Evolutionary conservation across 2,888 invertebrate genomes (phyloP).

Genomic region (Notocelia uddmanniana): DNA sequence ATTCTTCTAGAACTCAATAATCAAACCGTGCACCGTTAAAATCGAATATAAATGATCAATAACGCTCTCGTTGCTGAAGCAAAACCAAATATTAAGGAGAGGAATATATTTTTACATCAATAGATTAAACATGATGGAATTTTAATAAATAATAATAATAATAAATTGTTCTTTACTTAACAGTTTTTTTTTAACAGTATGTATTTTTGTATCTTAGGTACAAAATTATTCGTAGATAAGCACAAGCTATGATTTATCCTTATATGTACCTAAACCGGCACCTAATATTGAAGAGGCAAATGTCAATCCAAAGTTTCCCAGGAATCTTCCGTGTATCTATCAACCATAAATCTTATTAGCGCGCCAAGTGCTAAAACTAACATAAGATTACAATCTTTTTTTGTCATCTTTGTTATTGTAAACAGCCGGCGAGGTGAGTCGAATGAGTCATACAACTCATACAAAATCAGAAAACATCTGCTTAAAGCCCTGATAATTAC

Average conservation of each 20-base stretch:
- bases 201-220: too few relatives aligned
- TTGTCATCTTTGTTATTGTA: conserved; percentile 72
- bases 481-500: conserved; percentile 59
- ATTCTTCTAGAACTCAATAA: too few relatives aligned
- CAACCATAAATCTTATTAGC: conserved; percentile 29
- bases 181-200: too few relatives aligned
- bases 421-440: conserved; percentile 61
- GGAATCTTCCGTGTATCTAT: conserved; percentile 34
- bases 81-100: too few relatives aligned
- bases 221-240: background rate
- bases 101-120: too few relatives aligned
- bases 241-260: background rate
- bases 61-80: too few relatives aligned
- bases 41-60: too few relatives aligned
- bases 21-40: too few relatives aligned
- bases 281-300: conserved; percentile 28
- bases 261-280: background rate
- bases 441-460: conserved; percentile 58
- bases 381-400: conserved; percentile 52
- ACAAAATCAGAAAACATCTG: conserved; percentile 57
- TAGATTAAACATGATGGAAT: too few relatives aligned
- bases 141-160: too few relatives aligned
- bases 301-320: conserved; percentile 7
- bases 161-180: too few relatives aligned
- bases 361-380: conserved; percentile 29